Evolutionary conservation across 1,140 invertebrate genomes (phyloP).

Genomic region (Leptonema lineaticorne): DNA sequence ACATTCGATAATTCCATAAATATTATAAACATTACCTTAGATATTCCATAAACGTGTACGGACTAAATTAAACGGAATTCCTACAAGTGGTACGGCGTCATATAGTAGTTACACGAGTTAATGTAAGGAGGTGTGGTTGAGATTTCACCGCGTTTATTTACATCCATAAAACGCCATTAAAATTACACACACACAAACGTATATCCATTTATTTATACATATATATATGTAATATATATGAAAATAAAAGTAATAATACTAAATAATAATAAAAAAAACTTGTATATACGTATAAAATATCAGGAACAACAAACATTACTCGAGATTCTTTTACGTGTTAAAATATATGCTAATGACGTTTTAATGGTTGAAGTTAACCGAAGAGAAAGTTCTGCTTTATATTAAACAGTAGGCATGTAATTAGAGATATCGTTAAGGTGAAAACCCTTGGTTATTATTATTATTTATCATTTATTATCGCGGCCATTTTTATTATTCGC

Average conservation of each 20-base stretch:
- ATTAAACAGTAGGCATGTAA: conserved; percentile 19
- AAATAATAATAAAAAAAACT: neutral
- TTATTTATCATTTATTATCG: no score
- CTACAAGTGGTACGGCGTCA: no score
- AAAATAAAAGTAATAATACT: neutral
- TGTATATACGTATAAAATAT: no score
- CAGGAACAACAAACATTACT: conserved; percentile 16
- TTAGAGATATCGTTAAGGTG: conserved; percentile 19
- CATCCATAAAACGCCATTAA: conserved; percentile 8
- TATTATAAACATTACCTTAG: no score
- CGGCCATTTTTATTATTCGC: no score
- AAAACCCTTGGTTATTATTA: conserved; percentile 14
- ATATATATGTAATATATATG: no score
- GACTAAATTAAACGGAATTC: no score
- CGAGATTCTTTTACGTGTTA: conserved; percentile 19
- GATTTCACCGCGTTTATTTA: conserved; percentile 16
- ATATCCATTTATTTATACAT: no score
- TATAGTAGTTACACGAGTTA: no score
- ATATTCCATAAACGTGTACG: no score
- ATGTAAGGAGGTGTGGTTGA: neutral
- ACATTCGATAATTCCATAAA: no score
- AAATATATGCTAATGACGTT: conserved; percentile 19
- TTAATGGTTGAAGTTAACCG: conserved; percentile 16
- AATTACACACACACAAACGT: no score
- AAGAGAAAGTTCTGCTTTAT: conserved; percentile 18